Conservation (phyloP, 2,113 vertebrate species). For the Phainopepla nitens region DNA sequence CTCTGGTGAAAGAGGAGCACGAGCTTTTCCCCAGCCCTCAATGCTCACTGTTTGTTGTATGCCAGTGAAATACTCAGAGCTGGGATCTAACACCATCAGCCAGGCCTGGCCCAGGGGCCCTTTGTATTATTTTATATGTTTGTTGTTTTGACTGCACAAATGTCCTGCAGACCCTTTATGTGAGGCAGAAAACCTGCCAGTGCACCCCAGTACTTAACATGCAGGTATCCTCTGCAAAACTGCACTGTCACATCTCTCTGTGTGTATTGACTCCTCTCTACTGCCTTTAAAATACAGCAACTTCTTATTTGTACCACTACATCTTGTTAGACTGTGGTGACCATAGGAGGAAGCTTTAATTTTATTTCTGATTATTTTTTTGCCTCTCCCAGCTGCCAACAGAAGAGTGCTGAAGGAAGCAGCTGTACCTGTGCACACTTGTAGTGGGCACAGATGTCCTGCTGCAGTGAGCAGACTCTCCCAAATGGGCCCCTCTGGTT, state of each 20-base stretch:
- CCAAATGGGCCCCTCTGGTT: neutral
- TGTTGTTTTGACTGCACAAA: neutral
- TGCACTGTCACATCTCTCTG: neutral
- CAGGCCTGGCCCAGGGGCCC: neutral
- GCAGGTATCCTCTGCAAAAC: neutral
- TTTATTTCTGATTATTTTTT: neutral
- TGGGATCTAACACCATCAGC: neutral
- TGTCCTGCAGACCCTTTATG: neutral
- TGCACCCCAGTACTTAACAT: neutral
- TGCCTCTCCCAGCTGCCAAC: neutral
- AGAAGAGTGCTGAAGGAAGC: neutral
- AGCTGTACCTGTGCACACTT: neutral
- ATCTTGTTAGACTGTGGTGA: neutral
- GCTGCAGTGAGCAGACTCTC: neutral
- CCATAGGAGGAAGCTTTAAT: neutral
- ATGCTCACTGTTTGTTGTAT: neutral
- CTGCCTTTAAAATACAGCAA: neutral
- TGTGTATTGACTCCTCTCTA: neutral
- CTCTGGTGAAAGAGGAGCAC: neutral
- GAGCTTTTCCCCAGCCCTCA: neutral
- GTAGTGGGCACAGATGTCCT: neutral
- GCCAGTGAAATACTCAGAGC: neutral
- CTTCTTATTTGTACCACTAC: neutral
- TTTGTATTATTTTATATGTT: neutral
- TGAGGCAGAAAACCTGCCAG: neutral